Conservation (phyloP, 2,113 vertebrate species). For the Eptesicus fuscus region DNA sequence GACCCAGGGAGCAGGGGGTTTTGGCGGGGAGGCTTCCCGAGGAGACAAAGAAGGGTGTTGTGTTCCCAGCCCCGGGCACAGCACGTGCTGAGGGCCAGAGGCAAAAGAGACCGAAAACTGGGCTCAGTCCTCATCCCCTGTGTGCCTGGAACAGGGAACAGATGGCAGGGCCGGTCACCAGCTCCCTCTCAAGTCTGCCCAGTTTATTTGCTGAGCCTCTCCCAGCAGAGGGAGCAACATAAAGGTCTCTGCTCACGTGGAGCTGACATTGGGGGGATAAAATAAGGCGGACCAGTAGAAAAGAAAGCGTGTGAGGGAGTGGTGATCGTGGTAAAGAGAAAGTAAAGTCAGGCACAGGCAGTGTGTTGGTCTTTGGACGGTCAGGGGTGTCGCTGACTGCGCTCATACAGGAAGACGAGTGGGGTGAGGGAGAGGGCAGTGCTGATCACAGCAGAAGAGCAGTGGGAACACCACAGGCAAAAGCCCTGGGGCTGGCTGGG, state of each 20-base stretch:
- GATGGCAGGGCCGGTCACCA: rapidly evolving
- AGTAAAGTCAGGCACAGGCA: neutral
- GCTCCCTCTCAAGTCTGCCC: neutral
- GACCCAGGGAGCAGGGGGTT: neutral
- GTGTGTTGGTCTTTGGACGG: neutral
- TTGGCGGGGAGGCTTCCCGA: neutral
- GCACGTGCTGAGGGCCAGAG: neutral
- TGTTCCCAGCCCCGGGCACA: neutral
- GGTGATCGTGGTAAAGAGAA: neutral
- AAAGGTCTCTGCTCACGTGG: neutral
- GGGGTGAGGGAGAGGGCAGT: neutral
- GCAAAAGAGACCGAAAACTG: neutral
- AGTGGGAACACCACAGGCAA: neutral
- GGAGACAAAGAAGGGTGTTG: neutral
- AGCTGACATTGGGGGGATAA: neutral
- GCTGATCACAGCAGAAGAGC: neutral
- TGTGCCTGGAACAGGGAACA: neutral
- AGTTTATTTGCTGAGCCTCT: neutral
- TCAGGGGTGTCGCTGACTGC: neutral
- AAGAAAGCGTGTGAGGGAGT: too few species aligned
- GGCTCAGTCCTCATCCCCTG: too few species aligned
- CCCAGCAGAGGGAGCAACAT: neutral
- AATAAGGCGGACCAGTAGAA: neutral
- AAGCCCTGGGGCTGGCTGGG: neutral
- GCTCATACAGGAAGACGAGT: neutral